Evolutionary conservation across 2,113 vertebrate genomes (phyloP), one percentile per base, ranked within the genome.

Genomic region (Poeciliopsis retropinna): DNA sequence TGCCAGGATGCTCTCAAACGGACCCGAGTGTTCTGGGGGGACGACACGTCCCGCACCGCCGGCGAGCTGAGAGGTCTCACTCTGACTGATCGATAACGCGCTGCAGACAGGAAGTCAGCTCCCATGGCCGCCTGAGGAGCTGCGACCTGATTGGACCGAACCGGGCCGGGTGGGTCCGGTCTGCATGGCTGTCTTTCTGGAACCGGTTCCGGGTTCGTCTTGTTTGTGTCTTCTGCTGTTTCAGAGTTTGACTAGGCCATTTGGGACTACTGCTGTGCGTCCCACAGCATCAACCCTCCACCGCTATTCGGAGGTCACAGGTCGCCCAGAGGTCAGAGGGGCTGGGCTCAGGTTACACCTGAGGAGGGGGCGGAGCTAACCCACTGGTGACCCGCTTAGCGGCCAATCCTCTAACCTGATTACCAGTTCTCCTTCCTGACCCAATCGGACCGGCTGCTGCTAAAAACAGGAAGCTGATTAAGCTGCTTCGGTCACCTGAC

Each of bases 1-100:
- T 86, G 89, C 83, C 86, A 88, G 88, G 86, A 85, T 84, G 83
- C 81, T 86, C 83, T 79, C 88, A 92, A 90, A 87, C 89, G 84
- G 90, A 83, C 60, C 76, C 8, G 60, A 31, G 66, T 31, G 66
- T 65, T 47, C 61, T 64, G 70, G 8, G 54, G 81, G 77, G 68
- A 81, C 87, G 86, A 86, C 89, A 90, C 76, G 84, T 93, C 88
- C 92, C 89, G 76, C 68, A 84, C 90, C 62, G 72, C 85, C 78
- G 84, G 87, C 75, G 75, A 83, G 80, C 80, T 82, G 85, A 71
- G 3, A 83, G 80, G 64, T 81, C 87, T 86, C 65, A 60, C 83
- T 84, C 83, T 70, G 34, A 54, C 47, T 44, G 78, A 92, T 94
- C 91, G 44, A 91, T 94, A 91, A 88, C 82, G 86, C 83, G 68